These are phyloP conservation scores for Melanerpes aurifrons DNA, from an alignment of 2,113 vertebrate genomes.

Conservation along the genomic window DNA sequence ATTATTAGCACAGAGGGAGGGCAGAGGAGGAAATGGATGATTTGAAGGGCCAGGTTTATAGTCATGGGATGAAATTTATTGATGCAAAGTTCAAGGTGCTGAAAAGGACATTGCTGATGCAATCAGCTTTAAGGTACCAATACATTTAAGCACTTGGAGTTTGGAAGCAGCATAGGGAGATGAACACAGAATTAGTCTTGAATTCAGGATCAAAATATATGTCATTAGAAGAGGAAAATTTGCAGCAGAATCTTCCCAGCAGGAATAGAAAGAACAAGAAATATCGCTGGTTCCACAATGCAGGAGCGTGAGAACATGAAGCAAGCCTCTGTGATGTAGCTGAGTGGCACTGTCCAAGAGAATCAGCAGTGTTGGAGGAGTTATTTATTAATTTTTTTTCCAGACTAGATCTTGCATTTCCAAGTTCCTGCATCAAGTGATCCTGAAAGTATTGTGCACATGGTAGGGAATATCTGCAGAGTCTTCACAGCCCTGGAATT, in stretches of 20 bases:
- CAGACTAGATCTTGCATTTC: not conserved
- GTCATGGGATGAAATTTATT: not conserved
- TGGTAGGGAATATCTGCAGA: not conserved
- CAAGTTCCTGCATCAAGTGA: not conserved
- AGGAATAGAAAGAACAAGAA: not conserved
- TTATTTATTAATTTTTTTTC: not conserved
- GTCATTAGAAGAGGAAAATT: not conserved
- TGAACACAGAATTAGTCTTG: not conserved
- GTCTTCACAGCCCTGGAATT: not conserved
- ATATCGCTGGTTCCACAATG: rapidly evolving
- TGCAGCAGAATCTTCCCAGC: not conserved
- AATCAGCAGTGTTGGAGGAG: not conserved
- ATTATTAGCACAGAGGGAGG: not conserved
- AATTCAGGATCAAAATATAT: not conserved
- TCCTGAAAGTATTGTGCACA: not conserved
- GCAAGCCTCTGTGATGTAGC: not conserved
- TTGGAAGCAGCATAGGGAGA: not conserved
- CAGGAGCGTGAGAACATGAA: not conserved
- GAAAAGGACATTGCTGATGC: not conserved
- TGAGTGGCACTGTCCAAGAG: not conserved
- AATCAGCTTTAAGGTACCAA: not conserved
- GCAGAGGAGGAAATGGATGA: not conserved
- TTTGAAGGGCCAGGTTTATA: not conserved
- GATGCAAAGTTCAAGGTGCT: not conserved
- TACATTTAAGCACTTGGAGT: not conserved